Base-by-base conservation (phyloP, 1,140 invertebrate genomes). In the Cyclina sinensis region DNA sequence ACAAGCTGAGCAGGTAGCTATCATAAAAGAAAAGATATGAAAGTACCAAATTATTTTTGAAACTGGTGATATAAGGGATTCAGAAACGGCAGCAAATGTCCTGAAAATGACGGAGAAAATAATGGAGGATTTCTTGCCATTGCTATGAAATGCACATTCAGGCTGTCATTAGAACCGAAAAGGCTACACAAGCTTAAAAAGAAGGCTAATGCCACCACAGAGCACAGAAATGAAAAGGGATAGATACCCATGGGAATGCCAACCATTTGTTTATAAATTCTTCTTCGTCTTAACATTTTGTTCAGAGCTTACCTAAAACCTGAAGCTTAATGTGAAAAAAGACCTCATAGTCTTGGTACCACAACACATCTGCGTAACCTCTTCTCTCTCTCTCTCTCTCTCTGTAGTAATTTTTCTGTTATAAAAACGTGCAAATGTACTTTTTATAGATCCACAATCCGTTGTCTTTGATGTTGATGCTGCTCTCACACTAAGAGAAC, bases 401-500 rank as follows among this genome's bases (percentile, higher is more conserved):
- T n/a, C 24, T 18, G 16, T 35, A 4, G 32, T 18, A 65, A 82
- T 65, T 35, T 59, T 32, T 24, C 37, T 65, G 7, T 82, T n/a
- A 39, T 82, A 82, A 43, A 65, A 82, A 4, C 27, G 11, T 2
- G 51, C 57, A 65, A 65, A 82, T 65, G 80, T 82, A 37, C n/a
- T 27, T 39, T 39, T n/a, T 5, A 4, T 37, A 24, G 54, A 39
- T 37, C 80, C 62, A 12, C 57, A 9, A 5, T 1, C 24, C 14
- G 16, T 43, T 12, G 80, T 57, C 65, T 82, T 82, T 16, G 51
- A 82, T n/a, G 37, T 39, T 30, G 62, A 30, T 39, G 89, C 84
- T 30, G 54, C 30, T 54, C 73, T 81, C 68, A 83, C 70, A 84
- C 80, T 87, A 84, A 88, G 89, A 54, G 37, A 48, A 21, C 68